A percentile compares a stretch with the other conserved stretches of the same genome.
Evolutionary conservation across 1,140 invertebrate genomes (phyloP).

Genomic region (Globodera rostochiensis): DNA sequence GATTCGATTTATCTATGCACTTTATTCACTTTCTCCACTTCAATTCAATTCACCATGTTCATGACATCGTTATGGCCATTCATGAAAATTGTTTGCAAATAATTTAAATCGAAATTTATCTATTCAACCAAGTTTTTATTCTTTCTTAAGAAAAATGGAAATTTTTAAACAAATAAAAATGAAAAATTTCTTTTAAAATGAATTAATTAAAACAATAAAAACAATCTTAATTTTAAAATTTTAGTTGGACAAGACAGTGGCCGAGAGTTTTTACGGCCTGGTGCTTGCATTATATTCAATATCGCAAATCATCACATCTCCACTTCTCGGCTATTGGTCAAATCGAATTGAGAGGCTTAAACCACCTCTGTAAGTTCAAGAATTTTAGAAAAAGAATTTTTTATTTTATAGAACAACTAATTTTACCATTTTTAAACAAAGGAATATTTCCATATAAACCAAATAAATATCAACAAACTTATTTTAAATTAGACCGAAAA

Average conservation of each 20-base stretch:
- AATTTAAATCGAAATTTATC: not conserved
- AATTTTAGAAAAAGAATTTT: not conserved
- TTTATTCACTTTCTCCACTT: constrained; percentile 37
- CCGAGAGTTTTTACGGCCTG: constrained; percentile 28
- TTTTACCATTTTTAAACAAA: too few relatives aligned
- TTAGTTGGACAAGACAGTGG: constrained; percentile 27
- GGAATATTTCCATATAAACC: too few relatives aligned
- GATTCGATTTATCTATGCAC: constrained; percentile 40
- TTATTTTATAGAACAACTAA: too few relatives aligned
- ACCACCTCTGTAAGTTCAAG: constrained; percentile 15
- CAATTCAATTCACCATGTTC: constrained; percentile 46
- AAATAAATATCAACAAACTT: too few relatives aligned
- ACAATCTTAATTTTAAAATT: constrained; percentile 8
- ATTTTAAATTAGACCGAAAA: too few relatives aligned
- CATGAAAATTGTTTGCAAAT: constrained; percentile 63
- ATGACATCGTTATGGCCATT: constrained; percentile 66
- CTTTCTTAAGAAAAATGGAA: not conserved
- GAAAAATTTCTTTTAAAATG: too few relatives aligned
- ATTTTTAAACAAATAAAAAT: not conserved
- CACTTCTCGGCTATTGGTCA: constrained; percentile 35
- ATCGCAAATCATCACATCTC: constrained; percentile 34
- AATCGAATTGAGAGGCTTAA: constrained; percentile 30
- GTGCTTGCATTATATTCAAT: constrained; percentile 33
- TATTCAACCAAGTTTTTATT: constrained; percentile 21
- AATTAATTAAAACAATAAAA: too few relatives aligned